These are phyloP conservation scores for Muscicapa striata DNA, from an alignment of 2,797 vertebrate species.

Conservation along the genomic window DNA sequence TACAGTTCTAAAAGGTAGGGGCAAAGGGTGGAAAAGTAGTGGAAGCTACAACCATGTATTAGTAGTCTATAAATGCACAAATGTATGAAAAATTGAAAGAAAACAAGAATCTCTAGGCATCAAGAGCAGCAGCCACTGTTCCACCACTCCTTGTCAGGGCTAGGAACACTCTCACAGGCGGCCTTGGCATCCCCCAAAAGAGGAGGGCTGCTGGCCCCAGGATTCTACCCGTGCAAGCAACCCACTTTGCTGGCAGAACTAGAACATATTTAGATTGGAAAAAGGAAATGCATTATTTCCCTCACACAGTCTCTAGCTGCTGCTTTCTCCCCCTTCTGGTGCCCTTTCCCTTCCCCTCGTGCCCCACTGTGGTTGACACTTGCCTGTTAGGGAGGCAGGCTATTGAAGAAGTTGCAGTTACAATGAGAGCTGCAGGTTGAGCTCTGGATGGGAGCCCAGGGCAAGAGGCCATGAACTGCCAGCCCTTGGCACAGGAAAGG, in stretches of 20 bases:
- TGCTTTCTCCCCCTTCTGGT: not conserved
- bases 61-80: not conserved
- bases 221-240: not conserved
- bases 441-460: not conserved
- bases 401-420: not conserved
- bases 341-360: not conserved
- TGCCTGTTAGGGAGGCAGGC: not conserved
- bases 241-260: not conserved
- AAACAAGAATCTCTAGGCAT: not conserved
- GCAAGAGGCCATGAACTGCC: not conserved
- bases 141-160: no score
- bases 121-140: not conserved
- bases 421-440: no score
- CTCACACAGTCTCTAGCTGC: not conserved
- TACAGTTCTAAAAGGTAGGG: not conserved
- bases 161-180: not conserved
- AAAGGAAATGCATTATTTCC: not conserved
- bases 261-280: not conserved
- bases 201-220: not conserved
- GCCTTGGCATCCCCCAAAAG: accelerated
- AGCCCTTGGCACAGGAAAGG: not conserved
- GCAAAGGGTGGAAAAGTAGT: not conserved
- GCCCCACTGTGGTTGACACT: not conserved
- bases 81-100: not conserved
- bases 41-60: not conserved